A percentile compares a stretch with the other conserved stretches of the same genome.
phyloP scores from a whole-genome alignment of 2,797 vertebrate species.

The Malurus leucopterus region DNA sequence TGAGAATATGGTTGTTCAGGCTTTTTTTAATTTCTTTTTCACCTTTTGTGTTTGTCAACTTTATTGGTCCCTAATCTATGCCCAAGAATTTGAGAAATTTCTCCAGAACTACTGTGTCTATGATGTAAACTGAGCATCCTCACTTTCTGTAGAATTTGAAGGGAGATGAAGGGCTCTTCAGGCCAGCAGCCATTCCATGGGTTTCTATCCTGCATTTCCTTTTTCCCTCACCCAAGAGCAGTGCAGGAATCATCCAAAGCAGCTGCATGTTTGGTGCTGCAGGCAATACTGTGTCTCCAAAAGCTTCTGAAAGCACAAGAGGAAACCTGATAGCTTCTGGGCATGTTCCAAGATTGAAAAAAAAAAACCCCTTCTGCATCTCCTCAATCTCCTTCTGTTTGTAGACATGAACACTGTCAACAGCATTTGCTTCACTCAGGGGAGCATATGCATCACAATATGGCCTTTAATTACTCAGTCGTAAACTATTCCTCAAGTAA shows the following conservation, averaged over 20 bases:
- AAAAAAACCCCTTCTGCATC: not conserved
- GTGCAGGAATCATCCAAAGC: not conserved
- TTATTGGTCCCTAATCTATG: not conserved
- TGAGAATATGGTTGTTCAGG: not conserved
- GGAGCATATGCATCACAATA: conserved; percentile 39
- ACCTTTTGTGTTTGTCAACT: not conserved
- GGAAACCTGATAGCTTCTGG: not conserved
- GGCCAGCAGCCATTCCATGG: not conserved
- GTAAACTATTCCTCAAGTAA: not conserved
- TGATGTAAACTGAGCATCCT: not conserved
- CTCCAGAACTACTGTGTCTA: not conserved
- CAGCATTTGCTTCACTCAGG: not conserved
- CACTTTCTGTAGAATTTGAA: not conserved
- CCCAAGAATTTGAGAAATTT: not conserved
- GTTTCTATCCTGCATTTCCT: not conserved
- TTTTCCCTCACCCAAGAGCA: not conserved
- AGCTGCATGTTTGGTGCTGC: not conserved
- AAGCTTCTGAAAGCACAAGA: conserved; percentile 7
- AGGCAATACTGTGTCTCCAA: not conserved
- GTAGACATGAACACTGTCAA: conserved; percentile 23
- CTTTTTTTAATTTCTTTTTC: accelerated
- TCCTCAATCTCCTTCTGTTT: conserved; percentile 40
- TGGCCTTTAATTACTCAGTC: conserved; percentile 33
- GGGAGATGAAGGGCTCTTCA: not conserved
- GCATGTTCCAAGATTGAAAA: not conserved